Percentiles rank a stretch among this genome's conserved stretches.
Evolutionary conservation across 2,797 vertebrate genomes (phyloP).

Genomic region (Centroberyx gerrardi): DNA sequence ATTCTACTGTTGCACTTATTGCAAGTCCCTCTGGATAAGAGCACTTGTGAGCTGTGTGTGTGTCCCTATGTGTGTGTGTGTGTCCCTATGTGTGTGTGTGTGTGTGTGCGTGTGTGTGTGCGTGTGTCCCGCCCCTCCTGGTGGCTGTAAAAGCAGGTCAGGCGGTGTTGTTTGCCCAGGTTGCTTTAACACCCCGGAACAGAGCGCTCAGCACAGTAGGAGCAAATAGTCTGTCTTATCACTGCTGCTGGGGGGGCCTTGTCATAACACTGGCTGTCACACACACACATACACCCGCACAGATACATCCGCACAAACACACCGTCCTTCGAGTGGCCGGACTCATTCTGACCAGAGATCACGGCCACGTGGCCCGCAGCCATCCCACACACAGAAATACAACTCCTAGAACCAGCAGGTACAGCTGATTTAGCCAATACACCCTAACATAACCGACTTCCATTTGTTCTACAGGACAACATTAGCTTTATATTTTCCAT

Average conservation of each 20-base stretch:
- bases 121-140: slow-evolving; percentile 12
- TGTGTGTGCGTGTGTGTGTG: slow-evolving; percentile 39
- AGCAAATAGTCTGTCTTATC: slow-evolving; percentile 81
- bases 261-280: slow-evolving; percentile 75
- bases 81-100: slow-evolving; percentile 37
- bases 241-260: slow-evolving; percentile 59
- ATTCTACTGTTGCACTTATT: slow-evolving; percentile 32
- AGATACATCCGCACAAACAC: slow-evolving; percentile 12
- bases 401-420: neutral
- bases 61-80: slow-evolving; percentile 28
- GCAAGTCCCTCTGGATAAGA: neutral
- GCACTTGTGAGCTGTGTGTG: slow-evolving; percentile 20
- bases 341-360: slow-evolving; percentile 54
- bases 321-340: slow-evolving; percentile 28
- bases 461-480: too few species aligned
- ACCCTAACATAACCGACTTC: too few species aligned
- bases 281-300: slow-evolving; percentile 35
- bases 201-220: slow-evolving; percentile 80
- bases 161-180: slow-evolving; percentile 74
- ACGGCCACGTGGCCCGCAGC: slow-evolving; percentile 19
- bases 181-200: slow-evolving; percentile 76
- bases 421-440: neutral
- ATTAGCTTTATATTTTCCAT: too few species aligned
- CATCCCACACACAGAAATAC: slow-evolving; percentile 6
- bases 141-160: slow-evolving; percentile 77